These are phyloP conservation scores for Astyanax mexicanus DNA, from an alignment of 2,797 vertebrate genomes.

Conservation along the genomic window DNA sequence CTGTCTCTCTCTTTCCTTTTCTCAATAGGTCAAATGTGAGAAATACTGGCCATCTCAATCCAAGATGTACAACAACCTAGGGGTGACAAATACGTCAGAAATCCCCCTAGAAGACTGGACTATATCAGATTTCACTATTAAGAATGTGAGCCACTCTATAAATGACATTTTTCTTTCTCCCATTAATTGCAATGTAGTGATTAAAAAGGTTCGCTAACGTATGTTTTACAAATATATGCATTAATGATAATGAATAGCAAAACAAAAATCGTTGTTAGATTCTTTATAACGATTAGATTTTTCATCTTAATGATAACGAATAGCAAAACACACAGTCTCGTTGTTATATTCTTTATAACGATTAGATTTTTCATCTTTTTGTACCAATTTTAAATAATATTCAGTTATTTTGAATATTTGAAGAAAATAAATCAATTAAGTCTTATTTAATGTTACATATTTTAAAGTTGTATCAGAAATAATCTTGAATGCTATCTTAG, in stretches of 20 bases:
- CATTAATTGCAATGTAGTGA: neutral
- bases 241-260: neutral
- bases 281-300: too few relatives aligned
- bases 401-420: too few relatives aligned
- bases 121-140: conserved; percentile 90
- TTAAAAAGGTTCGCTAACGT: neutral
- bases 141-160: conserved; percentile 81
- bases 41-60: conserved; percentile 88
- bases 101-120: conserved; percentile 91
- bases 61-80: conserved; percentile 81
- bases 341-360: neutral
- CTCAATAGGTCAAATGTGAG: conserved; percentile 89
- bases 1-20: neutral
- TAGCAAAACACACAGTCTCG: neutral
- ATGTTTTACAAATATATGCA: neutral
- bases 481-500: conserved; percentile 67
- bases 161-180: neutral
- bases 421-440: too few relatives aligned
- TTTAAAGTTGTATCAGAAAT: neutral
- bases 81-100: conserved; percentile 84
- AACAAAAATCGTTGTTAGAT: neutral
- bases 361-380: too few relatives aligned
- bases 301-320: neutral
- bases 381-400: too few relatives aligned
- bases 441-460: neutral